Percentiles rank a stretch among this genome's conserved stretches.
Evolutionary conservation across 2,888 invertebrate genomes (phyloP).

Genomic region (Stenoptilia bipunctidactyla): DNA sequence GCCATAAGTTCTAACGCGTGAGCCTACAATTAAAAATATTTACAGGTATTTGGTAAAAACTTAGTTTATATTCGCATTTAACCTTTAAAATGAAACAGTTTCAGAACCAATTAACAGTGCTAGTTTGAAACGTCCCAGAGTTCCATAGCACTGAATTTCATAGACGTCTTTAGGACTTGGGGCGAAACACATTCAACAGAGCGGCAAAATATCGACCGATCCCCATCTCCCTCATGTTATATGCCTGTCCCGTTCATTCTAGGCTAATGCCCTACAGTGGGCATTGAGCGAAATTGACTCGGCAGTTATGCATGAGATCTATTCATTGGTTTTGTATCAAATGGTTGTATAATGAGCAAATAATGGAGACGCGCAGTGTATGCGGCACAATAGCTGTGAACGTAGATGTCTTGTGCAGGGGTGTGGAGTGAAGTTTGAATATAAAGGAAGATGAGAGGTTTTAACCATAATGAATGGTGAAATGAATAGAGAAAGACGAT

Average conservation of each 20-base stretch:
- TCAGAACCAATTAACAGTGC: not conserved
- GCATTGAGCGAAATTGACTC: constrained; percentile 17
- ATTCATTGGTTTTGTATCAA: constrained; percentile 28
- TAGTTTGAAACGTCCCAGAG: not conserved
- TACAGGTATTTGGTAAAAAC: no score
- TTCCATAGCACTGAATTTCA: constrained; percentile 7
- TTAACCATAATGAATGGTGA: no score
- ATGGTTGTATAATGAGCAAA: constrained; percentile 22
- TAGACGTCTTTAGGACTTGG: constrained; percentile 5
- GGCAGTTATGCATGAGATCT: constrained; percentile 24
- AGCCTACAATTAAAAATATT: no score
- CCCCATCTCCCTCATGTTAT: constrained; percentile 19
- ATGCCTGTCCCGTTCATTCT: constrained; percentile 18
- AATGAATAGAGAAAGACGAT: no score
- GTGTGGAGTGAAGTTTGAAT: no score
- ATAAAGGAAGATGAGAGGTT: no score
- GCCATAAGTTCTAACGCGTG: no score
- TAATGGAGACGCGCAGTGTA: constrained; percentile 29
- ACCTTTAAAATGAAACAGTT: no score
- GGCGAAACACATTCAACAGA: no score
- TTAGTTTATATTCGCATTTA: no score
- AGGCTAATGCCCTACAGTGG: not conserved
- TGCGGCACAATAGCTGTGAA: constrained; percentile 20
- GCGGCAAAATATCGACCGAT: constrained; percentile 31
- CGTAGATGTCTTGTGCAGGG: no score